Evolutionary conservation across 2,797 vertebrate species (phyloP).

Genomic region (Zenarchopterus dispar): DNA sequence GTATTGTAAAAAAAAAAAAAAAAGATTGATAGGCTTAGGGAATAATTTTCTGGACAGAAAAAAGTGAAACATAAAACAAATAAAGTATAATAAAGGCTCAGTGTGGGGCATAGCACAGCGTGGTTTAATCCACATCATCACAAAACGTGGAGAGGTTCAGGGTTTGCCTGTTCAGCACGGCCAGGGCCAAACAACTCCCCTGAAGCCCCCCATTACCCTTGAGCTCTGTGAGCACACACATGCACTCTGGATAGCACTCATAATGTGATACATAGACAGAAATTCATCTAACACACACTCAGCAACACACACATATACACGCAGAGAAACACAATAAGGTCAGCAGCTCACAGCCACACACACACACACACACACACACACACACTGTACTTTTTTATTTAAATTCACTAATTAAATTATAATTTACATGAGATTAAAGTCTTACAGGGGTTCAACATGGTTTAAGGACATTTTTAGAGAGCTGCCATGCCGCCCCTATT

Average conservation of each 20-base stretch:
- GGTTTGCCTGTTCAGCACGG: not conserved
- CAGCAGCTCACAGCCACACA: constrained; percentile 35
- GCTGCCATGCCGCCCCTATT: constrained; percentile 47
- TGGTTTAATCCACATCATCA: not conserved
- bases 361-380: constrained; percentile 15
- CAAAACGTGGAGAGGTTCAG: not conserved
- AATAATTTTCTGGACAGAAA: too few relatives aligned
- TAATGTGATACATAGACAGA: not conserved
- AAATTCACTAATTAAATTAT: constrained; percentile 71
- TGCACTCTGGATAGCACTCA: not conserved
- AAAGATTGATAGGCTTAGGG: too few relatives aligned
- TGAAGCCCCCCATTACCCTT: not conserved
- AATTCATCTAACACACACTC: constrained; percentile 41
- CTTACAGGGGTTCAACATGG: constrained; percentile 57
- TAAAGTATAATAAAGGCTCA: too few relatives aligned
- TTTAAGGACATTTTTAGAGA: constrained; percentile 65
- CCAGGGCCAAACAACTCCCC: not conserved
- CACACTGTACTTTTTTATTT: constrained; percentile 40
- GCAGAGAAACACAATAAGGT: constrained; percentile 25
- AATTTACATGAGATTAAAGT: constrained; percentile 75
- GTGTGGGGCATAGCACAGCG: too few relatives aligned
- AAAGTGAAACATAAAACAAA: too few relatives aligned
- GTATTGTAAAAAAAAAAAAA: too few relatives aligned
- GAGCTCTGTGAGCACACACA: constrained; percentile 7
- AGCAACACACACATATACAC: constrained; percentile 6